These are phyloP conservation scores for Halcyon chelicuti DNA, from an alignment of 2,797 vertebrate genomes.

Conservation along the genomic window DNA sequence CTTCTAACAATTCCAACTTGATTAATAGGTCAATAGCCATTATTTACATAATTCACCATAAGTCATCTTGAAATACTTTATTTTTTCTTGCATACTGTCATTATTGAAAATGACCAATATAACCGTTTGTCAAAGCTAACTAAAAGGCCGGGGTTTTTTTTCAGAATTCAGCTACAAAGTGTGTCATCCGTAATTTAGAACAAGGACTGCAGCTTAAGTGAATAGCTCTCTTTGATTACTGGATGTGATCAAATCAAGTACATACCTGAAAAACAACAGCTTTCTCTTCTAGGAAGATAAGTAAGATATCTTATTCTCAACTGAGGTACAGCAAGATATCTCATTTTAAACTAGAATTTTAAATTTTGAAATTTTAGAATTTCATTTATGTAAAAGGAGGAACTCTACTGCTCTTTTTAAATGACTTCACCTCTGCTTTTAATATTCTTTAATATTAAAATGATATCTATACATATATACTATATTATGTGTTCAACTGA, in stretches of 20 bases:
- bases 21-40: constrained; percentile 65
- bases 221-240: constrained; percentile 7
- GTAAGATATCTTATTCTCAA: neutral
- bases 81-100: constrained; percentile 55
- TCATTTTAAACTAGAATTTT: neutral
- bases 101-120: constrained; percentile 59
- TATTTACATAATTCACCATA: constrained; percentile 69
- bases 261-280: neutral
- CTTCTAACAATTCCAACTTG: constrained; percentile 38
- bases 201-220: neutral
- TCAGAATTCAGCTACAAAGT: constrained; percentile 2
- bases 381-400: neutral
- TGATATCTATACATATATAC: neutral
- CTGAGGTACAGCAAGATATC: neutral
- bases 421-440: neutral
- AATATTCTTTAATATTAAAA: neutral
- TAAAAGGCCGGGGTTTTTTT: constrained; percentile 53
- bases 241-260: constrained; percentile 20
- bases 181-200: constrained; percentile 32
- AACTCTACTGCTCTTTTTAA: neutral
- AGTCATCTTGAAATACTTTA: constrained; percentile 65
- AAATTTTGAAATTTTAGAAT: neutral
- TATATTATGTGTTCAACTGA: neutral
- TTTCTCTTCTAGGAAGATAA: neutral
- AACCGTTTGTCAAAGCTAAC: constrained; percentile 65